Evolutionary conservation across 2,888 invertebrate species (phyloP), one percentile per base, ranked within the genome.

Genomic region (Metellina segmentata): DNA sequence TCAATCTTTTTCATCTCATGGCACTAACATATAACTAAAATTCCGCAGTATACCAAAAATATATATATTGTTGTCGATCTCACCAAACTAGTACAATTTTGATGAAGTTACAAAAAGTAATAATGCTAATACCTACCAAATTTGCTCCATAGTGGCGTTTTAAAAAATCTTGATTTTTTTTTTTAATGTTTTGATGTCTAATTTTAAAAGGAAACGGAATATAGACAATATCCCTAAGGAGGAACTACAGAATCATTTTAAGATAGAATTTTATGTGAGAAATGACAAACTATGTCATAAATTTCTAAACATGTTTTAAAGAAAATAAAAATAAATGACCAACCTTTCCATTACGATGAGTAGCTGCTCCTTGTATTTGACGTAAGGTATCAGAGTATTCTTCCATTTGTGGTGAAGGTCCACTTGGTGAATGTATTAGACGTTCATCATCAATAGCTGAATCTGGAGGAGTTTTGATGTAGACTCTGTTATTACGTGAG

Each of bases 311-410:
- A 34, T 34, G 34, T 34, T 34, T 34, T 34, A n/a, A n/a, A n/a
- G 53, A 9, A 16, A 75, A 13, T 8, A 48, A 49, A 16, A 77
- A 87, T 53, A 75, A 49, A 74, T 52, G 7, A 51, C 16, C 13
- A 53, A 92, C 92, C 53, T 81, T 92, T 72, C 89, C 89, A 83
- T 61, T 91, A 49, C 89, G 71, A 74, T 86, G 89, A 69, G 19
- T 75, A 19, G 92, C 52, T 51, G 92, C 92, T 85, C 92, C 81
- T 74, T 92, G 92, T 52, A 92, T 92, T 75, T 92, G 92, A 13
- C 92, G 74, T n/a, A 92, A 90, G 19, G 92, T 92, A 69, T 92
- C 92, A 86, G 85, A 51, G 86, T 92, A 92, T 53, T 92, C 89
- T 34, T 92, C 92, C 85, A 92, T 92, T 79, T 89, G 89, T 51